Base-by-base conservation (phyloP, 1,140 invertebrate species). In the Zaprionus kolodkinae region DNA sequence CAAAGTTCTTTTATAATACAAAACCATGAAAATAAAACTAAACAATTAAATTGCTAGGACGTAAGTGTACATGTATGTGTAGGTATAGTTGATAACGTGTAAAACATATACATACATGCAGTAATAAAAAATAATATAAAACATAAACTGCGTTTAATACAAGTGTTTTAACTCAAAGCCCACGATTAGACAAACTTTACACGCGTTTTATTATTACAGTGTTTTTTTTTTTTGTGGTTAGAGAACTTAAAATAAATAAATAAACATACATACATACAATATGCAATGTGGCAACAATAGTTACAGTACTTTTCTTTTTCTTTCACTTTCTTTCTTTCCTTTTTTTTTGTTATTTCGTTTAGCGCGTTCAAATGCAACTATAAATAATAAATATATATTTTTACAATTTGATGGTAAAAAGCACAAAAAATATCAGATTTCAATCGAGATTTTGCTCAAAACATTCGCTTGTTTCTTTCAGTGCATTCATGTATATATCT, bases 21-120 rank as follows among this genome's bases (percentile, higher is more conserved):
- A 89, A 72, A 78, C 60, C 64, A 62, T 61, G 73, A 69, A 78
- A 71, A 83, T 75, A 78, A 78, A 84, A 81, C 77, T 89, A 89
- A 89, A 88, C 85, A 89, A 89, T 89, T 89, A 71, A 76, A 88
- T 88, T 89, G 85, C 86, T 89, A 85, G 81, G 84, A 83, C 84
- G 69, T 84, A 78, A 84, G 65, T 72, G 10, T 82, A 48, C 75
- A 36, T 68, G 60, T 73, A 38, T 68, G 36, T 72, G 15, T 69
- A 33, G 52, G 43, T 69, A 15, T 76, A 30, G 63, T 63, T 77
- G 78, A 86, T 79, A 76, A 76, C 64, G 79, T 66, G 73, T 61
- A 76, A 57, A 71, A 57, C 52, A 70, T 61, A 52, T 62, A 62
- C 11, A 75, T 70, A 72, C 35, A 79, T 60, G 80, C 79, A 35